A percentile compares a stretch with the other conserved stretches of the same genome.
Conservation (phyloP, 2,797 vertebrate genomes). For the Phrynocephalus vlangalii region DNA sequence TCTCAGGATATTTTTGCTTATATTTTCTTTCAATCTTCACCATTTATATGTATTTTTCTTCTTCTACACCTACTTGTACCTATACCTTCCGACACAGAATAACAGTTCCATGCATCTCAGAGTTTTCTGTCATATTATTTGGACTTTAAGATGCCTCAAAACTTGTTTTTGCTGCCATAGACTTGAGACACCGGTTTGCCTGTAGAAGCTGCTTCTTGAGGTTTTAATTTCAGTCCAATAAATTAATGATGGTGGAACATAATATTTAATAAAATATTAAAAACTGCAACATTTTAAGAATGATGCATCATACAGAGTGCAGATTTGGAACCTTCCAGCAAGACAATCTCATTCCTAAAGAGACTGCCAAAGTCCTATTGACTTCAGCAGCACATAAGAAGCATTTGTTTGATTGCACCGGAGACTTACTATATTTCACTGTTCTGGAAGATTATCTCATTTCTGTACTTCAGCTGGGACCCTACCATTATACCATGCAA, state of each 20-base stretch:
- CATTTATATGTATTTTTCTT: too few species aligned
- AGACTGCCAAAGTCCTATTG: not conserved
- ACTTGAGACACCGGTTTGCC: not conserved
- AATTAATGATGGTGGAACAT: not conserved
- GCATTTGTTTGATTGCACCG: not conserved
- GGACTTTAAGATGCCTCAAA: not conserved
- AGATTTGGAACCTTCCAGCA: not conserved
- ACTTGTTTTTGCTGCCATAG: not conserved
- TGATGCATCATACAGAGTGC: not conserved
- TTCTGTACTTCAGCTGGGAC: too few species aligned
- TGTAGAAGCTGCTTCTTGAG: not conserved
- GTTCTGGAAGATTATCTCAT: too few species aligned
- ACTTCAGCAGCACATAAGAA: not conserved
- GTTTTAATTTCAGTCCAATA: not conserved
- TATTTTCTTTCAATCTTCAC: too few species aligned
- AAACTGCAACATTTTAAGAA: not conserved
- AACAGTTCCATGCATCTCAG: not conserved
- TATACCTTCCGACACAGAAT: too few species aligned
- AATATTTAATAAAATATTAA: not conserved
- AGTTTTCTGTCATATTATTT: not conserved
- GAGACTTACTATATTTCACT: not conserved
- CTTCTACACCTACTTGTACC: too few species aligned
- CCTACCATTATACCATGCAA: not conserved
- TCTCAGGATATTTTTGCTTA: too few species aligned
- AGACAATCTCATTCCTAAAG: not conserved